These are phyloP conservation scores for Xiphorhynchus elegans DNA, from an alignment of 2,113 vertebrate genomes.

Conservation along the genomic window DNA sequence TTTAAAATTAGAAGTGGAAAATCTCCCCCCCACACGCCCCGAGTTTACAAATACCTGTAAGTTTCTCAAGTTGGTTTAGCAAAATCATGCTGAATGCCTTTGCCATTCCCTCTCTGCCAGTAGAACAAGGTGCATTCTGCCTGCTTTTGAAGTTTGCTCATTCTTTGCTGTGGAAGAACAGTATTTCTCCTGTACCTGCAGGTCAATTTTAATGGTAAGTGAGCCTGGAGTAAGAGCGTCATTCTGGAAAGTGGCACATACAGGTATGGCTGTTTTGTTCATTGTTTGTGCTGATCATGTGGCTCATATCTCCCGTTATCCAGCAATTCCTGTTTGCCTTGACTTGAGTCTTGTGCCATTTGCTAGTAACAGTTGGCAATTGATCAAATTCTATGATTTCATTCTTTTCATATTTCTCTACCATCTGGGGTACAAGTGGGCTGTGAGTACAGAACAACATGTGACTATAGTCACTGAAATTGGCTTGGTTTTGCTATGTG, in stretches of 20 bases:
- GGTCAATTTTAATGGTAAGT: not conserved
- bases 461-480: not conserved
- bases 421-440: not conserved
- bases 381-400: not conserved
- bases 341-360: not conserved
- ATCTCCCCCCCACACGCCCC: no score
- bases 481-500: not conserved
- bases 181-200: not conserved
- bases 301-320: not conserved
- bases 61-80: not conserved
- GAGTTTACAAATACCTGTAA: no score
- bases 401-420: not conserved
- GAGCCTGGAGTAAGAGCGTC: not conserved
- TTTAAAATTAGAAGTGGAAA: not conserved
- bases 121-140: not conserved
- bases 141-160: not conserved
- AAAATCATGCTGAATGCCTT: not conserved
- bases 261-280: not conserved
- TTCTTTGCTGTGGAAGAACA: not conserved
- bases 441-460: not conserved
- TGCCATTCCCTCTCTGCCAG: not conserved
- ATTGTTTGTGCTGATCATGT: not conserved
- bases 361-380: not conserved
- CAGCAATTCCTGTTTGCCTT: not conserved
- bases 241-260: not conserved